A percentile compares a stretch with the other conserved stretches of the same genome.
Conservation (phyloP, 1,140 invertebrate species). For the Hypsibius dujardini region DNA sequence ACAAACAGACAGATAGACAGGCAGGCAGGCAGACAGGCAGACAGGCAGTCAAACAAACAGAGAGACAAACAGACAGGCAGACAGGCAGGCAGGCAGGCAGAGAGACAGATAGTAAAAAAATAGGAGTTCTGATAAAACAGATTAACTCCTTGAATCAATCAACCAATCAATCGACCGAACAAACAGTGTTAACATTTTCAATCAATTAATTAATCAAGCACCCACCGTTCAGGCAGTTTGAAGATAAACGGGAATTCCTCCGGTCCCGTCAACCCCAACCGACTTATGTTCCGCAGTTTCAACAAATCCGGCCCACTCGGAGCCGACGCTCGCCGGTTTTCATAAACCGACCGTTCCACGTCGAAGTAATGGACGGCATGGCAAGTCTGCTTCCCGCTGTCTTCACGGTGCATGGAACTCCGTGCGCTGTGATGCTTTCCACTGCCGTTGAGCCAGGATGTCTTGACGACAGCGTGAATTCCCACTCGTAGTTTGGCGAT, state of each 20-base stretch:
- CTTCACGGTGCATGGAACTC: neutral
- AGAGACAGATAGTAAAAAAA: too few relatives aligned
- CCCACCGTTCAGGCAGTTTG: neutral
- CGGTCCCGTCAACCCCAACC: neutral
- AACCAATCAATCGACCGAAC: too few relatives aligned
- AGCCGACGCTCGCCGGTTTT: neutral
- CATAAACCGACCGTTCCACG: neutral
- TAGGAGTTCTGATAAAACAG: too few relatives aligned
- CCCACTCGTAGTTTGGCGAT: neutral
- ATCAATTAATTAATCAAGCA: neutral
- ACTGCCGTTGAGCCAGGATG: neutral
- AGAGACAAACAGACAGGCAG: too few relatives aligned
- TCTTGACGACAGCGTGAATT: neutral
- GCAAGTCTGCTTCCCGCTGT: neutral
- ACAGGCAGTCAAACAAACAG: too few relatives aligned
- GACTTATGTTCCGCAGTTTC: neutral
- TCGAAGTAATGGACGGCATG: constrained; percentile 5
- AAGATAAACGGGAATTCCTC: constrained; percentile 6
- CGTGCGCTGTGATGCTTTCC: too few relatives aligned
- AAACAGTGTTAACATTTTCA: too few relatives aligned
- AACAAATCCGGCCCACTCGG: neutral
- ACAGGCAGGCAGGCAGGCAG: too few relatives aligned
- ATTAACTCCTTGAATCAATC: too few relatives aligned
- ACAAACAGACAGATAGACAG: too few relatives aligned
- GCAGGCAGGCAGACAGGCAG: too few relatives aligned